These are phyloP conservation scores for Parambassis ranga DNA, from an alignment of 2,797 vertebrate species.

Conservation along the genomic window DNA sequence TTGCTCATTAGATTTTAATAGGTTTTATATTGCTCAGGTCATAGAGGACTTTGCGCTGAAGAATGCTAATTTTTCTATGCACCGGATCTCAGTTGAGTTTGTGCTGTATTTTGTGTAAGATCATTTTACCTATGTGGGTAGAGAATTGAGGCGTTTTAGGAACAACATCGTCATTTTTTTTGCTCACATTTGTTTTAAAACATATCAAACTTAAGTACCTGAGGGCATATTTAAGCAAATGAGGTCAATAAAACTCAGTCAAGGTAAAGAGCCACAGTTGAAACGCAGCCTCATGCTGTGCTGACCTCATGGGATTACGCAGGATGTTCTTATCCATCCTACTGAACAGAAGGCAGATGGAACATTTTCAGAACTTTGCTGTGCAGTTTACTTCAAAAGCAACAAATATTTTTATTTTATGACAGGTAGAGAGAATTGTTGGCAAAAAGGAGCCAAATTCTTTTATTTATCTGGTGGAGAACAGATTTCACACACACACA, in stretches of 20 bases:
- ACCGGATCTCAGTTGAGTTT: slow-evolving; percentile 19
- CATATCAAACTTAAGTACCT: slow-evolving; percentile 14
- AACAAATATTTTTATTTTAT: neutral
- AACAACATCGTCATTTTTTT: too few species aligned
- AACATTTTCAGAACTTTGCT: too few species aligned
- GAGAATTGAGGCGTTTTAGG: slow-evolving; percentile 25
- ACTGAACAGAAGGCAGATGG: slow-evolving; percentile 4
- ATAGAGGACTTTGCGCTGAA: slow-evolving; percentile 43
- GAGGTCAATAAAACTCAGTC: slow-evolving; percentile 40
- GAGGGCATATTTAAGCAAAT: slow-evolving; percentile 38
- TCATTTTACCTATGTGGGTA: slow-evolving; percentile 42
- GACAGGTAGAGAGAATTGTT: neutral
- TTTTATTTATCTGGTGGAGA: neutral
- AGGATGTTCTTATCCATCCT: slow-evolving; percentile 37
- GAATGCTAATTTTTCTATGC: slow-evolving; percentile 18
- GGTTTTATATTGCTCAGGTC: slow-evolving; percentile 46
- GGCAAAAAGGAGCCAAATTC: slow-evolving; percentile 50
- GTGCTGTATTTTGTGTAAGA: neutral
- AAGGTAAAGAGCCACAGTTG: slow-evolving; percentile 34
- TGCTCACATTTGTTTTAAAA: slow-evolving; percentile 24
- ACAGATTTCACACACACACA: neutral
- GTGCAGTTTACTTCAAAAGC: neutral
- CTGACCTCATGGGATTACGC: slow-evolving; percentile 47
- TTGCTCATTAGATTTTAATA: slow-evolving; percentile 59
- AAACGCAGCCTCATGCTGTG: slow-evolving; percentile 30